Conservation (phyloP, 2,797 vertebrate species). For the Anableps anableps region DNA sequence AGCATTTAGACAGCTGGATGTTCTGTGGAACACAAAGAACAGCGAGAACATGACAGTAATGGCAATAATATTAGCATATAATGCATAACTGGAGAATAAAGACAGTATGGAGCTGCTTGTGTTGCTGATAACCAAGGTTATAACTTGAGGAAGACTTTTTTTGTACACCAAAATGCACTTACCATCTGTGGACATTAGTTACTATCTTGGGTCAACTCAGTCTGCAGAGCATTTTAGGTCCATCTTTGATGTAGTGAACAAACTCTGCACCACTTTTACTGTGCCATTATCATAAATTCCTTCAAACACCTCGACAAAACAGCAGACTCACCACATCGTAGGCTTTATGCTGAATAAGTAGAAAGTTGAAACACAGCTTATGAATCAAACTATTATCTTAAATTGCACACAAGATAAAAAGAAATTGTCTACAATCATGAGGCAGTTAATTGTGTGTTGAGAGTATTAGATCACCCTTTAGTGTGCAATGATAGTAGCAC, state of each 20-base stretch:
- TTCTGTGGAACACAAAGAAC: not conserved
- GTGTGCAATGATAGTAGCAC: not conserved
- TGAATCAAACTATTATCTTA: not conserved
- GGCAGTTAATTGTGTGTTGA: not conserved
- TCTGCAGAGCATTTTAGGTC: too few species aligned
- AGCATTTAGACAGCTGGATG: too few species aligned
- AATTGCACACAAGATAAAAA: not conserved
- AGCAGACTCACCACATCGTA: not conserved
- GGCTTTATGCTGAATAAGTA: not conserved
- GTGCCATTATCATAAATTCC: not conserved
- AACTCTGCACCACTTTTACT: not conserved
- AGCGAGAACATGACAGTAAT: not conserved
- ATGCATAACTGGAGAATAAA: too few species aligned
- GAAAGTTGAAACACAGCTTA: not conserved
- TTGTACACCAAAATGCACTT: too few species aligned
- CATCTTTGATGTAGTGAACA: not conserved
- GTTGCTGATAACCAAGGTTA: too few species aligned
- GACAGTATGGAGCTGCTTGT: too few species aligned
- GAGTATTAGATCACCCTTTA: constrained; percentile 2
- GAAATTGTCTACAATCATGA: not conserved
- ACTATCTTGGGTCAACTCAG: too few species aligned
- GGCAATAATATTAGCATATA: not conserved
- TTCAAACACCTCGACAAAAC: not conserved
- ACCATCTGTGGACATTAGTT: too few species aligned
- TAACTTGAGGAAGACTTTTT: too few species aligned